Evolutionary conservation across 2,113 vertebrate species (phyloP), one percentile per base, ranked within the genome.

Genomic region (Ramphastos sulfuratus): DNA sequence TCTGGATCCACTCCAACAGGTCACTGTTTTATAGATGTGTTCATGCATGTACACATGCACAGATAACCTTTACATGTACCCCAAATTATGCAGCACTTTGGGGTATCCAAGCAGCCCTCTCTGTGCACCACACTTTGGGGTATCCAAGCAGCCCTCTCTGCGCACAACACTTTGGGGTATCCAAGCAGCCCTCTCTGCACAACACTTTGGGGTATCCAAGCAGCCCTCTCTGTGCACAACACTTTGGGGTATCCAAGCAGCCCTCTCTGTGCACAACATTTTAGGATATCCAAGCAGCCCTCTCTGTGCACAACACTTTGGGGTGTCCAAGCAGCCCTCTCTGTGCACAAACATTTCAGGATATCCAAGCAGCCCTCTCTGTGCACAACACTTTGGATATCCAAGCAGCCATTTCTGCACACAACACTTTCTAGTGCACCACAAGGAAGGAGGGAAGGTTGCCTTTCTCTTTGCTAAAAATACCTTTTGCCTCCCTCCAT

Each of bases 401-500:
- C 67, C 80, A 15, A 35, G 48, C 10, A 20, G 60, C 15, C 2
- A 1, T 15, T 37, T 66, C 64, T 39, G 16, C 19, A 55, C 70
- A 46, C 2, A 0, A 1, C 1, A 0, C 66, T 39, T 78, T 54
- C 50, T 20, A 59, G 56, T 35, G 63, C 66, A 10, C 48, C 14
- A 10, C 35, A 30, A 31, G 77, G 58, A 82, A 66, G 46, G 78
- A 85, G 65, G 13, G 42, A 64, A 86, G 23, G 24, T 24, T 50
- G 55, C 71, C 87, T 59, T 93, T 73, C 66, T 79, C 69, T 58
- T 70, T 3, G 35, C 86, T 92, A 90, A 90, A 88, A 96, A 86
- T 69, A 90, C 65, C 56, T 65, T 82, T 82, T 72, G 33, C 77
- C 77, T 94, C 74, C 89, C 74, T 76, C 37, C 30, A 20, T 37